Evolutionary conservation across 2,888 invertebrate genomes (phyloP).

Genomic region (Lochmaea crataegi): DNA sequence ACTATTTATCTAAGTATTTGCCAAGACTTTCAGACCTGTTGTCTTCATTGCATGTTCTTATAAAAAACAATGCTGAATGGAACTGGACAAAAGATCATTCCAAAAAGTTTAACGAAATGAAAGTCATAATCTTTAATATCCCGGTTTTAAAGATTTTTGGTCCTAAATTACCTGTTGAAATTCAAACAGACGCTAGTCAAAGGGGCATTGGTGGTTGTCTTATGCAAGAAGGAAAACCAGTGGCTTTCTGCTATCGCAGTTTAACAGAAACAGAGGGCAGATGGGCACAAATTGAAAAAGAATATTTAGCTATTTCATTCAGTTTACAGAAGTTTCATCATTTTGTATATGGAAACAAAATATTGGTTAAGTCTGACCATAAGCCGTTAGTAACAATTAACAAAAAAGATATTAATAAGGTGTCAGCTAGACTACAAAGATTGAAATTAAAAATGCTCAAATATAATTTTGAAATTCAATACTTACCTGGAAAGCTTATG

Average conservation of each 20-base stretch:
- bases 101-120: slow-evolving; percentile 42
- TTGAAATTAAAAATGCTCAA: slow-evolving; percentile 45
- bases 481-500: slow-evolving; percentile 48
- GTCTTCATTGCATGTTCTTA: slow-evolving; percentile 43
- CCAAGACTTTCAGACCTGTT: slow-evolving; percentile 42
- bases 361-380: slow-evolving; percentile 53
- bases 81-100: slow-evolving; percentile 44
- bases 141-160: slow-evolving; percentile 45
- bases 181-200: slow-evolving; percentile 47
- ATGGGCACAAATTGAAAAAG: slow-evolving; percentile 54
- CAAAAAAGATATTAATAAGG: slow-evolving; percentile 39
- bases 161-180: slow-evolving; percentile 38
- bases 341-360: slow-evolving; percentile 53
- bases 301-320: slow-evolving; percentile 55
- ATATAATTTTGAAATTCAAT: slow-evolving; percentile 47
- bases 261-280: slow-evolving; percentile 48
- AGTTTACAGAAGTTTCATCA: slow-evolving; percentile 54
- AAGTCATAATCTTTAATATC: slow-evolving; percentile 45
- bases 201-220: slow-evolving; percentile 45
- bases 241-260: slow-evolving; percentile 51
- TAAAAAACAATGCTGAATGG: slow-evolving; percentile 49
- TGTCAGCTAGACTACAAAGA: slow-evolving; percentile 36
- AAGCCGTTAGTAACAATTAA: slow-evolving; percentile 52
- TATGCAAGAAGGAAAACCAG: slow-evolving; percentile 45
- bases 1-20: slow-evolving; percentile 48